A percentile compares a stretch with the other conserved stretches of the same genome.
Evolutionary conservation across 2,888 invertebrate species (phyloP).

Genomic region (Psococerastis gibbosa): DNA sequence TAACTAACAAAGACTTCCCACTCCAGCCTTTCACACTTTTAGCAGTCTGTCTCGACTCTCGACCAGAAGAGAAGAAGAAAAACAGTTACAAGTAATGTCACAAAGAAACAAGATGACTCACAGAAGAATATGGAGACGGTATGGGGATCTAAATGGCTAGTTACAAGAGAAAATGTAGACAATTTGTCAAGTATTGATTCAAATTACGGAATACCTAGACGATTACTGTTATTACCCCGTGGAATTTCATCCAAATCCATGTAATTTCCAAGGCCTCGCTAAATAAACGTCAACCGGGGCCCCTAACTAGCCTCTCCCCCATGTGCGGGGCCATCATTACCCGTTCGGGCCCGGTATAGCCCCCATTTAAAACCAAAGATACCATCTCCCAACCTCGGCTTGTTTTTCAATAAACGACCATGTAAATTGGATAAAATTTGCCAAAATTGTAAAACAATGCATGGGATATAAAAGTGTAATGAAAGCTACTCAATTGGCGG

Average conservation of each 20-base stretch:
- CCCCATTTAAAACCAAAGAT: background rate
- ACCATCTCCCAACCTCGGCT: background rate
- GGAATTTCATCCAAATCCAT: conserved; percentile 2
- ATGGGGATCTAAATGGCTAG: too few relatives aligned
- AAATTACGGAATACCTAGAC: background rate
- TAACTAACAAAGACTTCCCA: too few relatives aligned
- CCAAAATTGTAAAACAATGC: too few relatives aligned
- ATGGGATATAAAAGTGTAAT: too few relatives aligned
- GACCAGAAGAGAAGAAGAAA: too few relatives aligned
- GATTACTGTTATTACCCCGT: conserved; percentile 1
- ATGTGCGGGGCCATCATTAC: background rate
- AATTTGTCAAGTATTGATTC: conserved; percentile 3
- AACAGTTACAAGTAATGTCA: too few relatives aligned
- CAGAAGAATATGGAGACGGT: too few relatives aligned
- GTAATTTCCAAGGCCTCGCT: conserved; percentile 5
- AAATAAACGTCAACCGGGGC: conserved; percentile 3
- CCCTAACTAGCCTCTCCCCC: conserved; percentile 1
- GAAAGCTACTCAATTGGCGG: too few relatives aligned
- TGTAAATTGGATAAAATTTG: background rate
- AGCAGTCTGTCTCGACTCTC: too few relatives aligned
- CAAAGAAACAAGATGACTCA: too few relatives aligned
- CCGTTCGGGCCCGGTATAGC: too few relatives aligned
- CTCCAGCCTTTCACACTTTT: too few relatives aligned
- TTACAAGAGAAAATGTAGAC: background rate
- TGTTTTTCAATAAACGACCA: background rate